Evolutionary conservation across 2,888 invertebrate species (phyloP).

Genomic region (Agonopterix subpropinquella): DNA sequence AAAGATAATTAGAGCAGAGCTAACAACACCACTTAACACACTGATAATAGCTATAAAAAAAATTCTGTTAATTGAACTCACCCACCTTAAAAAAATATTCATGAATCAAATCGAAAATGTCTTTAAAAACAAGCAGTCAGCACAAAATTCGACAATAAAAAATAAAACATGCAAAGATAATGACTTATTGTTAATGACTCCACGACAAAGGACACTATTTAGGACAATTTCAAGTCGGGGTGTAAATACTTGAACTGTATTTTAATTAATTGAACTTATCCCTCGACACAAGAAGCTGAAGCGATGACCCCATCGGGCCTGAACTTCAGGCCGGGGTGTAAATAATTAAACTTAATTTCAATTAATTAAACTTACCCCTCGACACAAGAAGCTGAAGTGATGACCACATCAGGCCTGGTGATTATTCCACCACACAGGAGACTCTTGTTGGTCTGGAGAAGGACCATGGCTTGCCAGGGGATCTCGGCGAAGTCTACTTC

Average conservation of each 20-base stretch:
- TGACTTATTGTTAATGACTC: too few relatives aligned
- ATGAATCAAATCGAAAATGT: too few relatives aligned
- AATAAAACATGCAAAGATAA: too few relatives aligned
- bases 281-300: slow-evolving; percentile 86
- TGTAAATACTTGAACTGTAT: not conserved
- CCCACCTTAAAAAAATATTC: too few relatives aligned
- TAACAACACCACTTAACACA: too few relatives aligned
- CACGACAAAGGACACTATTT: too few relatives aligned
- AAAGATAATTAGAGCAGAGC: too few relatives aligned
- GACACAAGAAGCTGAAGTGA: slow-evolving; percentile 88
- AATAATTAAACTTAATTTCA: not conserved
- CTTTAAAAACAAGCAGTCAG: too few relatives aligned
- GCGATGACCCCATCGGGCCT: slow-evolving; percentile 84
- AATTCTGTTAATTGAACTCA: too few relatives aligned
- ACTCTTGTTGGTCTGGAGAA: slow-evolving; percentile 81
- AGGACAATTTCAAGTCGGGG: not conserved
- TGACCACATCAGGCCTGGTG: slow-evolving; percentile 81
- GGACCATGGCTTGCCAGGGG: slow-evolving; percentile 91
- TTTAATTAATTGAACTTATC: slow-evolving; percentile 69
- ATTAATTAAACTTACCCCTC: slow-evolving; percentile 77
- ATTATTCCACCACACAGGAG: slow-evolving; percentile 88
- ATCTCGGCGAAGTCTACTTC: slow-evolving; percentile 87
- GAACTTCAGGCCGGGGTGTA: not conserved
- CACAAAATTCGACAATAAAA: too few relatives aligned
- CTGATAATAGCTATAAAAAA: too few relatives aligned